Evolutionary conservation across 2,888 invertebrate species (phyloP), one percentile per base, ranked within the genome.

Genomic region (Palloptera scutellata): DNA sequence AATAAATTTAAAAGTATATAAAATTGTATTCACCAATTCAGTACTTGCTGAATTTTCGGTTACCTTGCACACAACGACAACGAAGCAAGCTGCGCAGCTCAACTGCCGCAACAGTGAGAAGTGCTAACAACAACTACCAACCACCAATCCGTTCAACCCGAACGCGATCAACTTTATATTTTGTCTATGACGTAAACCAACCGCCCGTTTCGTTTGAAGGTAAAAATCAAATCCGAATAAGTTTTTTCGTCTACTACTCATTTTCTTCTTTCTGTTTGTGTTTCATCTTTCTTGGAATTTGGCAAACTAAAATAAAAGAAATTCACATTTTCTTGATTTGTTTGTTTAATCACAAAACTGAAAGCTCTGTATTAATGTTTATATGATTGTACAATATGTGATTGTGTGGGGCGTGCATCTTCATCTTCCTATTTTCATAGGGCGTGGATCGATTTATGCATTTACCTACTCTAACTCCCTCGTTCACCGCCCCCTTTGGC

Each of bases 171-270:
- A 45, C 55, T 59, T 60, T 65, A 65, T 60, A 78, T 77, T 77
- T 75, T 75, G 79, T 74, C 77, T 78, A 79, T 79, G 79, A 79
- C 79, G 79, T 79, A 79, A 79, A 79, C 79, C 79, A 64, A 52
- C 52, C 10, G 19, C 52, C 10, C 52, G 52, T 52, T 52, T 17
- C 17, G 52, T 52, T 17, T 15, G 30, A 52, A 20, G 53, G 10
- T 17, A 30, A 54, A 60, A 54, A 60, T 65, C 45, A 57, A 51
- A 19, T 19, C 17, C 19, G 41, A 43, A 61, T 54, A 45, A 20
- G 6, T 30, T 12, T 55, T 30, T 30, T 30, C 30, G 3, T 4
- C 6, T 30, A 6, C 30, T 30, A 6, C 30, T 30, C 30, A 4
- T 30, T 30, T 30, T 30, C 6, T 30, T 30, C 6, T 30, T 30